A percentile compares a stretch with the other conserved stretches of the same genome.
Evolutionary conservation across 64 coral and sea anemone genomes (phyloP).

Genomic region (Montipora cactus): DNA sequence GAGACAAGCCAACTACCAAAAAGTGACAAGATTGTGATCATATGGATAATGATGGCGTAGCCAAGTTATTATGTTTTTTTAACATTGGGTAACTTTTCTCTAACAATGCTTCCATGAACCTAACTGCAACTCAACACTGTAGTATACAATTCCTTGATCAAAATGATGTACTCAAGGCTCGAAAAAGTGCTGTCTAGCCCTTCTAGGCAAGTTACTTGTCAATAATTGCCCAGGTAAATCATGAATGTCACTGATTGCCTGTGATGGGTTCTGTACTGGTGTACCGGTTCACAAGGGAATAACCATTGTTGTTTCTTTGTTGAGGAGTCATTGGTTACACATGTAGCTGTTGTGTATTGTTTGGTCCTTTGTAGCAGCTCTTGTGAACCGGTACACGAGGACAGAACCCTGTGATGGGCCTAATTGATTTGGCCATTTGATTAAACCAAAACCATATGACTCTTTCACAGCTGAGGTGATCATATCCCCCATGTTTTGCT

Average conservation of each 20-base stretch:
- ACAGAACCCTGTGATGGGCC: too few relatives aligned
- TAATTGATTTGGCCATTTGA: too few relatives aligned
- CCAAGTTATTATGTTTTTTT: background rate
- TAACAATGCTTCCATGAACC: constrained; percentile 10
- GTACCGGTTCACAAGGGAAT: too few relatives aligned
- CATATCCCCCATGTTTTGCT: constrained; percentile 8
- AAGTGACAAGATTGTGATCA: background rate
- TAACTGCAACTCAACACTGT: constrained; percentile 20
- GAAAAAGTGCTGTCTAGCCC: constrained; percentile 3
- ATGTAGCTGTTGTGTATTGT: too few relatives aligned
- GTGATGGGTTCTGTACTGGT: too few relatives aligned
- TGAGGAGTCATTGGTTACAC: too few relatives aligned
- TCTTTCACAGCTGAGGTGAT: constrained; percentile 25
- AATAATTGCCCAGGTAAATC: too few relatives aligned
- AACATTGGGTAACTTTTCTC: background rate
- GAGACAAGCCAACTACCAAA: background rate
- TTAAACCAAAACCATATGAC: constrained; percentile 24
- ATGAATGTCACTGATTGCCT: too few relatives aligned
- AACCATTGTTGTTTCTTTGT: too few relatives aligned
- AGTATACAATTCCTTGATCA: background rate
- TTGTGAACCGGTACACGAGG: too few relatives aligned
- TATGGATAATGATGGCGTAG: background rate
- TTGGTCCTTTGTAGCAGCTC: too few relatives aligned
- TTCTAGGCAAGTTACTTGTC: constrained; percentile 7
- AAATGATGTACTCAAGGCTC: constrained; percentile 11